Percentiles rank a stretch among this genome's conserved stretches.
Evolutionary conservation across 2,797 vertebrate genomes (phyloP).

Genomic region (Pampus argenteus): DNA sequence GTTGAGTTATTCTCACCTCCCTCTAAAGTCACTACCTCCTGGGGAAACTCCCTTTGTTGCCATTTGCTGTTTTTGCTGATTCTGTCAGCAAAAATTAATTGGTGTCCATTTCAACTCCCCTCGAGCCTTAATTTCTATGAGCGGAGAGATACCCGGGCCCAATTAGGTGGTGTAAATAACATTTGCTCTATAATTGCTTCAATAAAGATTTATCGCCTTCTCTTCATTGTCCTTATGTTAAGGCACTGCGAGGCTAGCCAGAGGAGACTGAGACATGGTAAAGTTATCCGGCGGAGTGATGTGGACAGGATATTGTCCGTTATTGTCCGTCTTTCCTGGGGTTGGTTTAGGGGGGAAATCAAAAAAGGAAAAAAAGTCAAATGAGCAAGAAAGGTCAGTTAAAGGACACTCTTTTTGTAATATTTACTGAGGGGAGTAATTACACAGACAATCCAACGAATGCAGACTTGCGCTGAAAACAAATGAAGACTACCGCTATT

Average conservation of each 20-base stretch:
- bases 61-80: conserved; percentile 80
- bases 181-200: conserved; percentile 85
- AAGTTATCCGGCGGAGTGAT: conserved; percentile 42
- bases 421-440: conserved; percentile 6
- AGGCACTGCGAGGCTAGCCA: conserved; percentile 53
- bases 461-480: conserved; percentile 14
- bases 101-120: conserved; percentile 82
- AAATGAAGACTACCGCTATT: neutral
- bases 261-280: conserved; percentile 65
- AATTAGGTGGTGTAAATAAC: conserved; percentile 84
- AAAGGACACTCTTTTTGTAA: conserved; percentile 21
- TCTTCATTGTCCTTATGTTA: conserved; percentile 80
- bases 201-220: conserved; percentile 82
- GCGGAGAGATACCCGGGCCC: conserved; percentile 71
- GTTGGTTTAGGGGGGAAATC: conserved; percentile 30
- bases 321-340: conserved; percentile 1
- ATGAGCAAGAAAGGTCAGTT: conserved; percentile 29
- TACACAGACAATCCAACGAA: conserved; percentile 1
- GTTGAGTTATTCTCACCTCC: conserved; percentile 77
- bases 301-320: neutral
- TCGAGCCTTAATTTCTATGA: conserved; percentile 74
- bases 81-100: conserved; percentile 85
- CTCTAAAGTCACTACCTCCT: conserved; percentile 74
- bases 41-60: conserved; percentile 77
- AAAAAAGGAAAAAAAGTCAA: conserved; percentile 2